These are phyloP conservation scores for Xestia c-nigrum DNA, from an alignment of 2,888 invertebrate genomes.

Conservation along the genomic window DNA sequence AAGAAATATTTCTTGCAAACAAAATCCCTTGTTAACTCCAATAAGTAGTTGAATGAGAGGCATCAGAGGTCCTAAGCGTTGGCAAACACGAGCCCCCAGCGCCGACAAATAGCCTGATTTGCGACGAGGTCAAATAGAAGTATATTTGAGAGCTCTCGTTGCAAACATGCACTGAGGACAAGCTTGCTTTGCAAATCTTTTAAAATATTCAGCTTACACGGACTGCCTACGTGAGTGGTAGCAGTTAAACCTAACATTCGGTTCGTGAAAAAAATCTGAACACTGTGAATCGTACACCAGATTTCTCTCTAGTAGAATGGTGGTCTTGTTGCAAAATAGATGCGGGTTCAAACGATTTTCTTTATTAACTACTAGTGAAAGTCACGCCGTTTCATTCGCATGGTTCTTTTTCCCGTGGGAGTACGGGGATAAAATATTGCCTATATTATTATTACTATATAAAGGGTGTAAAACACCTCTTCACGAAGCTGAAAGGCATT, in stretches of 20 bases:
- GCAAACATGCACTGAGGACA: conserved; percentile 64
- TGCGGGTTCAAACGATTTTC: neutral
- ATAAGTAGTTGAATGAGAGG: conserved; percentile 45
- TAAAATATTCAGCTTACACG: conserved; percentile 66
- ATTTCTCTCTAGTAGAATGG: neutral
- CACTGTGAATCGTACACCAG: neutral
- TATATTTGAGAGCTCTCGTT: conserved; percentile 59
- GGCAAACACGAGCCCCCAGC: conserved; percentile 56
- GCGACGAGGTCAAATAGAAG: conserved; percentile 64
- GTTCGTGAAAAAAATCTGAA: neutral
- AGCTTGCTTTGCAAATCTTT: conserved; percentile 66
- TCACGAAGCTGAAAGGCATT: too few species aligned
- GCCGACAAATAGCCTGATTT: conserved; percentile 67
- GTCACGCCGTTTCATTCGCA: too few species aligned
- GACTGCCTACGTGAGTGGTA: conserved; percentile 27
- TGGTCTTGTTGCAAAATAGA: neutral
- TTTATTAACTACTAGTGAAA: neutral
- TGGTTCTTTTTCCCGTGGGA: too few species aligned
- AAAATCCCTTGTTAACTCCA: conserved; percentile 36
- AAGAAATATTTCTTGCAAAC: conserved; percentile 37
- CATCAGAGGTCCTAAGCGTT: conserved; percentile 49
- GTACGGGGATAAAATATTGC: too few species aligned
- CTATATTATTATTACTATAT: too few species aligned
- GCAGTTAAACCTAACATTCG: neutral
- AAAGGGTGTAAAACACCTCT: too few species aligned